These are phyloP conservation scores for Coluber constrictor DNA, from an alignment of 2,797 vertebrate species.

Conservation along the genomic window DNA sequence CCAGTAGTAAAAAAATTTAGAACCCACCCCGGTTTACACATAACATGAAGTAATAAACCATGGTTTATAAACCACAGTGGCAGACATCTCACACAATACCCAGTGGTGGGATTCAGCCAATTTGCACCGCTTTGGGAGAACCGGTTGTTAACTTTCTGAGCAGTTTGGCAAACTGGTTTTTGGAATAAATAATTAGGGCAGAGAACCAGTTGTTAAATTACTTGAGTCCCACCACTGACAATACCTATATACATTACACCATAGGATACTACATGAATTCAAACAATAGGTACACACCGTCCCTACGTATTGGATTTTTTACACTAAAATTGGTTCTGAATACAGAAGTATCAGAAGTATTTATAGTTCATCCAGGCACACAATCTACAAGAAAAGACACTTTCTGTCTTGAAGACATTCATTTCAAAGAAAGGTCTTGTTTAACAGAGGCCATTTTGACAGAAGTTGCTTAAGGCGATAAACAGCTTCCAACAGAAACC, in stretches of 20 bases:
- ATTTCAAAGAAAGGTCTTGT: conserved; percentile 60
- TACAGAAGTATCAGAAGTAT: conserved; percentile 35
- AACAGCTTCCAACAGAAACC: conserved; percentile 78
- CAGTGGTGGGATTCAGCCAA: too few relatives aligned
- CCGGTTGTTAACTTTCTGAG: too few relatives aligned
- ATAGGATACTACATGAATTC: neutral
- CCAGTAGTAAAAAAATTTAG: too few relatives aligned
- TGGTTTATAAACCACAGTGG: neutral
- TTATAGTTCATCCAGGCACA: conserved; percentile 35
- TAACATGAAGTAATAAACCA: neutral
- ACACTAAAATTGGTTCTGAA: conserved; percentile 37
- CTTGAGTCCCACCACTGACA: too few relatives aligned
- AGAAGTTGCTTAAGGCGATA: conserved; percentile 81
- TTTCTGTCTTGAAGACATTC: conserved; percentile 11
- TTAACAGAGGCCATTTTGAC: conserved; percentile 73
- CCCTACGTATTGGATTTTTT: neutral
- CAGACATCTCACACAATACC: neutral
- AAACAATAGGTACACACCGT: neutral
- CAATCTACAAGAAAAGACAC: conserved; percentile 4
- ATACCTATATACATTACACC: neutral
- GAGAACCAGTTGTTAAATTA: too few relatives aligned
- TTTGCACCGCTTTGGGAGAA: too few relatives aligned
- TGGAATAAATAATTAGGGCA: too few relatives aligned
- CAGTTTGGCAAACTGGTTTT: too few relatives aligned
- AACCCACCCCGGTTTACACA: neutral